Percentiles rank a stretch among this genome's conserved stretches.
These are phyloP conservation scores for Toxonevra muliebris DNA, from an alignment of 2,888 invertebrate species.

Conservation along the genomic window DNA sequence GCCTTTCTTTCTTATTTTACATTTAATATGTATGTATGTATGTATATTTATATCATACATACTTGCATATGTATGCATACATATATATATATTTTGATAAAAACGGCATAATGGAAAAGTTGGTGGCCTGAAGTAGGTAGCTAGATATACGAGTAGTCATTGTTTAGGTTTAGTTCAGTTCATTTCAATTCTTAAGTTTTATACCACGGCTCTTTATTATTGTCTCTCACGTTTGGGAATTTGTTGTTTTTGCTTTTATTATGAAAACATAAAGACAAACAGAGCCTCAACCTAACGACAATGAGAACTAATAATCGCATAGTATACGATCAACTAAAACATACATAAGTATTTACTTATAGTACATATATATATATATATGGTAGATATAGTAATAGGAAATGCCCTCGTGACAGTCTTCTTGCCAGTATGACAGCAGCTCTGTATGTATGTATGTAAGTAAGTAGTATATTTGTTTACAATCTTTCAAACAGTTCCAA, in stretches of 20 bases:
- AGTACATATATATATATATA: neutral
- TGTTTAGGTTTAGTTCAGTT: neutral
- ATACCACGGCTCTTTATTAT: neutral
- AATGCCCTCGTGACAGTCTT: constrained; percentile 3
- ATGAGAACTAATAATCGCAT: constrained; percentile 18
- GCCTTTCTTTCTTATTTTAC: no score
- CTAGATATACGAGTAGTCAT: neutral
- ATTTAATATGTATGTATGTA: no score
- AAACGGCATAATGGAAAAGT: constrained; percentile 7
- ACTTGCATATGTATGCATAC: no score
- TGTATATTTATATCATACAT: no score
- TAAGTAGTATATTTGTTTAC: neutral
- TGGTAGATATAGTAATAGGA: constrained; percentile 12
- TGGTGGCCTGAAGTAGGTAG: neutral
- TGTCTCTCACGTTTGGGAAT: constrained; percentile 23
- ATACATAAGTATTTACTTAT: neutral
- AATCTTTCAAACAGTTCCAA: neutral
- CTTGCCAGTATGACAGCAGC: neutral
- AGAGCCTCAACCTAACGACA: neutral
- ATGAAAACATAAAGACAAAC: neutral
- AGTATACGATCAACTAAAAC: neutral
- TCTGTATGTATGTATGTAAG: no score
- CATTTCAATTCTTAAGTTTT: constrained; percentile 12
- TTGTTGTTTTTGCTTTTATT: neutral
- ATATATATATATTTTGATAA: no score